phyloP scores from a whole-genome alignment of 2,888 invertebrate genomes.

The Kuschelorhynchus macadamiae region DNA sequence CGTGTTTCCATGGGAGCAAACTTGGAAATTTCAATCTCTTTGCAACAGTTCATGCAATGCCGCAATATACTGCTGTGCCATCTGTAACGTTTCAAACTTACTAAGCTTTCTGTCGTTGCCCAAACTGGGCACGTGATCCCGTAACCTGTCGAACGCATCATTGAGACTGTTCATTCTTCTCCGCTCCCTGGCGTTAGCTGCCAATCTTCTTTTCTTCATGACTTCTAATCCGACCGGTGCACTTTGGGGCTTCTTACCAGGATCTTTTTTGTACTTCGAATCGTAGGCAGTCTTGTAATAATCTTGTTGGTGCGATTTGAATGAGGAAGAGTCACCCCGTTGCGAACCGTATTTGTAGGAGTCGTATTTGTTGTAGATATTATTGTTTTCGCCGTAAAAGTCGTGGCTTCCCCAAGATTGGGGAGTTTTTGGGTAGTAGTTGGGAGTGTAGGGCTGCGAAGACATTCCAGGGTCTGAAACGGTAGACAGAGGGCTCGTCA shows the following conservation, averaged over 20 bases:
- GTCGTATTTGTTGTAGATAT: constrained; percentile 61
- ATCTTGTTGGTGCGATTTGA: constrained; percentile 53
- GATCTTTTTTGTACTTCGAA: constrained; percentile 26
- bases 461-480: constrained; percentile 66
- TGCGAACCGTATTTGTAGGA: constrained; percentile 51
- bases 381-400: constrained; percentile 66
- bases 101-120: constrained; percentile 80
- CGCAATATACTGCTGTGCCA: constrained; percentile 83
- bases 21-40: constrained; percentile 63
- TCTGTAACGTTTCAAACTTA: constrained; percentile 83
- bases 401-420: constrained; percentile 59
- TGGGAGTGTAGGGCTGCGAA: constrained; percentile 66
- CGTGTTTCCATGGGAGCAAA: no score
- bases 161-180: constrained; percentile 82
- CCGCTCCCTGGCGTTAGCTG: constrained; percentile 82
- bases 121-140: constrained; percentile 80
- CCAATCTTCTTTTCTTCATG: constrained; percentile 74
- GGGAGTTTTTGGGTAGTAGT: constrained; percentile 58
- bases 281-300: constrained; percentile 37
- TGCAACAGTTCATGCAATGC: constrained; percentile 77
- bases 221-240: constrained; percentile 64
- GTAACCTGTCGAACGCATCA: constrained; percentile 79
- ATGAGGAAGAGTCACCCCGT: constrained; percentile 46
- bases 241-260: constrained; percentile 23
- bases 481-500: constrained; percentile 61